phyloP scores from a whole-genome alignment of 2,888 invertebrate species.

The Papilio gigon region DNA sequence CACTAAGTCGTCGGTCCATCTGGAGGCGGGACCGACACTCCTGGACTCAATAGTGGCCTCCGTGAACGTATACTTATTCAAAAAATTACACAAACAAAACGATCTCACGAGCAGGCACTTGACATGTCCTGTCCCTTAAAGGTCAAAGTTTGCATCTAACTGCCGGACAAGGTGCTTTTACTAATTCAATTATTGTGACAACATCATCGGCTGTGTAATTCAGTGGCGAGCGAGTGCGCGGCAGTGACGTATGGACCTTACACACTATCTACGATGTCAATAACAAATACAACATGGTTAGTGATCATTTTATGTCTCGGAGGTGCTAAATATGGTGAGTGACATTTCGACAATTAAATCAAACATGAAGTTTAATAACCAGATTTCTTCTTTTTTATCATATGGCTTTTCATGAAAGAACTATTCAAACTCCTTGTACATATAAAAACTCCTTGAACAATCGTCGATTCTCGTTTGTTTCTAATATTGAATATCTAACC shows the following conservation, averaged over 20 bases:
- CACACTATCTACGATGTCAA: constrained; percentile 4
- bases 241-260: neutral
- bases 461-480: too few relatives aligned
- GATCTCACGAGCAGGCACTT: neutral
- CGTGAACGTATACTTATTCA: neutral
- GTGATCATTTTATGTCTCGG: constrained; percentile 18
- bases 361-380: neutral
- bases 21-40: too few relatives aligned
- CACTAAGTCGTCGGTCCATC: too few relatives aligned
- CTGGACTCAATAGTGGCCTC: too few relatives aligned
- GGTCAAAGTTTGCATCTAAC: constrained; percentile 14
- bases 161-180: constrained; percentile 32
- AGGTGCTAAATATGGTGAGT: constrained; percentile 36
- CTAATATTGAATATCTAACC: too few relatives aligned
- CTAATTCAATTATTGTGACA: constrained; percentile 37
- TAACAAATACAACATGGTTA: constrained; percentile 13
- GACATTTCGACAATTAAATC: neutral
- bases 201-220: constrained; percentile 22
- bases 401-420: too few relatives aligned
- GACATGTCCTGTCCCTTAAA: neutral
- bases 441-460: too few relatives aligned
- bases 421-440: too few relatives aligned
- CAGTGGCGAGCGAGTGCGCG: constrained; percentile 15
- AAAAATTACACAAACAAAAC: neutral
- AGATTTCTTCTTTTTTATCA: too few relatives aligned